These are phyloP conservation scores for Anorthoa munda DNA, from an alignment of 2,888 invertebrate genomes.

Conservation along the genomic window DNA sequence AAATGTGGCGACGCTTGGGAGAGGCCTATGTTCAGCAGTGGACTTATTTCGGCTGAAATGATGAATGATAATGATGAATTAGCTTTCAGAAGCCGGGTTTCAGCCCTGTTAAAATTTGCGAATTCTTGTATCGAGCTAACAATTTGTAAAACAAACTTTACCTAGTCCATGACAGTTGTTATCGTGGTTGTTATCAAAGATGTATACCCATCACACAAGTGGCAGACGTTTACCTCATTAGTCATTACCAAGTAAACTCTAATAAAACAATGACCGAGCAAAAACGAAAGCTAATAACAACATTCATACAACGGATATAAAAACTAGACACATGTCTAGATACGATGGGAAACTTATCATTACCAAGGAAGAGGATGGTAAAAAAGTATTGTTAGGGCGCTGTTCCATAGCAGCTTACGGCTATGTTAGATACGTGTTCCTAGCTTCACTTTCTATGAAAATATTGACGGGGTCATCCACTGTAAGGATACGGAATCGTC, in stretches of 20 bases:
- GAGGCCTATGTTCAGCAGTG: too few species aligned
- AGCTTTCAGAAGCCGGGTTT: too few species aligned
- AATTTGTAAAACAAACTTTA: neutral
- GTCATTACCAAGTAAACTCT: slow-evolving; percentile 3
- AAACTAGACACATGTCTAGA: slow-evolving; percentile 23
- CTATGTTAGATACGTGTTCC: neutral
- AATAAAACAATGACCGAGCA: slow-evolving; percentile 48
- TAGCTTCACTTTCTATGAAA: too few species aligned
- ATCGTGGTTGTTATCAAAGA: neutral
- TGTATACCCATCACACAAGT: slow-evolving; percentile 21
- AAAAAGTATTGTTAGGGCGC: slow-evolving; percentile 30
- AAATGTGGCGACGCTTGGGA: too few species aligned
- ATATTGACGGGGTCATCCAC: neutral
- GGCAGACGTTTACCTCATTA: slow-evolving; percentile 9
- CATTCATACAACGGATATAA: slow-evolving; percentile 19
- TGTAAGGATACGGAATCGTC: too few species aligned
- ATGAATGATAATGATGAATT: too few species aligned
- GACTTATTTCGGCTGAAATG: too few species aligned
- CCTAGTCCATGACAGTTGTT: neutral
- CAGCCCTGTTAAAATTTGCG: too few species aligned
- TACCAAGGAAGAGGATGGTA: slow-evolving; percentile 23
- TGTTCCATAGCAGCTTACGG: neutral
- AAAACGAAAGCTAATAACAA: slow-evolving; percentile 42
- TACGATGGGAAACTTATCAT: slow-evolving; percentile 48
- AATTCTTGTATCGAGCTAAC: too few species aligned